phyloP scores from a whole-genome alignment of 2,797 vertebrate genomes.

The Anguilla pacifica region DNA sequence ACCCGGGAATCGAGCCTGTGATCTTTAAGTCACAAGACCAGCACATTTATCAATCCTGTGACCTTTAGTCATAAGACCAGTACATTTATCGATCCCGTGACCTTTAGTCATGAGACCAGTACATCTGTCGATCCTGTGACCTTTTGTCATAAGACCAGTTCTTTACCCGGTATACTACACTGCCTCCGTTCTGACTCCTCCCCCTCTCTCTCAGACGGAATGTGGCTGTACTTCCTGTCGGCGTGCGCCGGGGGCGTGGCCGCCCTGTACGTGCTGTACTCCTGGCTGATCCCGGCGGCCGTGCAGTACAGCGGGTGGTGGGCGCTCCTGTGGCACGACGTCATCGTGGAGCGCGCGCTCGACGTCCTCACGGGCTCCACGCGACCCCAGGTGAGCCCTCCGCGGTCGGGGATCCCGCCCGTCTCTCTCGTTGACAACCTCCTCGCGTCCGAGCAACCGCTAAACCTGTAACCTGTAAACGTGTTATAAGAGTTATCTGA shows the following conservation, averaged over 20 bases:
- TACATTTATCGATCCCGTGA: too few species aligned
- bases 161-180: too few species aligned
- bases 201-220: slow-evolving; percentile 40
- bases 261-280: slow-evolving; percentile 41
- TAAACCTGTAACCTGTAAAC: background rate
- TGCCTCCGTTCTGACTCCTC: background rate
- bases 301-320: slow-evolving; percentile 41
- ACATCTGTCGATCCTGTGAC: too few species aligned
- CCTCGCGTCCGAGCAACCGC: background rate
- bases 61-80: too few species aligned
- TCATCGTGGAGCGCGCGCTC: slow-evolving; percentile 47
- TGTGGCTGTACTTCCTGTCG: slow-evolving; percentile 47
- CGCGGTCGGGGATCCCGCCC: background rate
- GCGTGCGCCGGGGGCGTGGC: slow-evolving; percentile 31
- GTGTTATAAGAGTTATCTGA: too few species aligned
- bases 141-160: too few species aligned
- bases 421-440: background rate
- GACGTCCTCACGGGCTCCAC: slow-evolving; percentile 50
- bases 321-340: slow-evolving; percentile 56
- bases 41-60: too few species aligned
- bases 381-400: slow-evolving; percentile 55
- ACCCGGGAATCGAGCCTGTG: too few species aligned
- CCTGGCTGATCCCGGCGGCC: slow-evolving; percentile 44
- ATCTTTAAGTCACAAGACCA: too few species aligned
- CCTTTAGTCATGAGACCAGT: too few species aligned